These are phyloP conservation scores for Ciconia maguari DNA, from an alignment of 2,113 vertebrate genomes.

Conservation along the genomic window DNA sequence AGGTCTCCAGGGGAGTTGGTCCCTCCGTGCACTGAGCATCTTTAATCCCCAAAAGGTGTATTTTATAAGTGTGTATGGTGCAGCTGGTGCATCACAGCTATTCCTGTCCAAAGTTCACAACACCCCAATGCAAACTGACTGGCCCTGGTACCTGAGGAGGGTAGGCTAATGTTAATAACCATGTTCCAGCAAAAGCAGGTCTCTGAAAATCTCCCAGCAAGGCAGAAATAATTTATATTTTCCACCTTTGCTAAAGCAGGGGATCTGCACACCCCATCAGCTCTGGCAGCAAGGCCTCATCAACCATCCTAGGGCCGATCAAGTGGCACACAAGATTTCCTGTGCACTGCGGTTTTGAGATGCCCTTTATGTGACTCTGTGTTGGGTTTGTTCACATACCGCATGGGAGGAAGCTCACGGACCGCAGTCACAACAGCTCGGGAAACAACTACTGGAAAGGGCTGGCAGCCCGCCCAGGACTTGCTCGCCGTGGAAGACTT, in stretches of 20 bases:
- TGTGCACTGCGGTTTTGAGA: not conserved
- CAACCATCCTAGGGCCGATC: accelerated
- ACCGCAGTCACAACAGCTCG: not conserved
- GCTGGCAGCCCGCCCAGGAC: not conserved
- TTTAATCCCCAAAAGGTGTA: not conserved
- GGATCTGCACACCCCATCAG: not conserved
- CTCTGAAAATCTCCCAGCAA: not conserved
- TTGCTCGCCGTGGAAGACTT: not conserved
- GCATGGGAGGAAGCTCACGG: not conserved
- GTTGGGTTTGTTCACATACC: not conserved
- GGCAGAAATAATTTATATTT: not conserved
- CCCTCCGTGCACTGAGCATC: not conserved
- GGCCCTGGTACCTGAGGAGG: not conserved
- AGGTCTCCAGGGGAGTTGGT: not conserved
- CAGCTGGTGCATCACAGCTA: not conserved
- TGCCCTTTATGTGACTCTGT: not conserved
- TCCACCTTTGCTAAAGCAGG: not conserved
- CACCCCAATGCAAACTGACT: not conserved
- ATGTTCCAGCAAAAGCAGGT: not conserved
- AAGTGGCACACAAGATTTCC: not conserved
- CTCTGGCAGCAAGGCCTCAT: not conserved
- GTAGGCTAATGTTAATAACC: not conserved
- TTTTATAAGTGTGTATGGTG: accelerated
- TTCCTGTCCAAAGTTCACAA: not conserved
- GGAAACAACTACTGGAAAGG: not conserved